Evolutionary conservation across 1,140 invertebrate species (phyloP).

Genomic region (Meloidogyne floridensis): DNA sequence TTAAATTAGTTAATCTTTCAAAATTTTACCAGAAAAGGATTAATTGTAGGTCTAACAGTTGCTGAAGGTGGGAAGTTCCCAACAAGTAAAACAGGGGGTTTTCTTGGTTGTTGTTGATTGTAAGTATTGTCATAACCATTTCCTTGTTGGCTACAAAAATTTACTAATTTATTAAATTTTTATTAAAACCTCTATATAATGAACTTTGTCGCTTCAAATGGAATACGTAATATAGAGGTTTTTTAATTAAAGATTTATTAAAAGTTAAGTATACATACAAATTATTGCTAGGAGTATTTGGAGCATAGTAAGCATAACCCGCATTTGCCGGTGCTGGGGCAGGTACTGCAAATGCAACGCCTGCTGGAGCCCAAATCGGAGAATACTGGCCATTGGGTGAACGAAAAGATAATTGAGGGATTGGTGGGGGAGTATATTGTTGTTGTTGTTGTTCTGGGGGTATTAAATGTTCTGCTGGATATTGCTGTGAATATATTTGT

Average conservation of each 20-base stretch:
- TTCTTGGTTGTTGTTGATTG: conserved; percentile 18
- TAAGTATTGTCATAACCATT: background rate
- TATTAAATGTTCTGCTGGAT: conserved; percentile 8
- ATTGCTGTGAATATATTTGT: background rate
- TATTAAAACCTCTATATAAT: background rate
- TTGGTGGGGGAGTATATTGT: conserved; percentile 10
- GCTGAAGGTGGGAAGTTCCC: conserved; percentile 36
- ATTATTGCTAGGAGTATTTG: conserved; percentile 13
- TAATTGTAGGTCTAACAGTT: conserved; percentile 21
- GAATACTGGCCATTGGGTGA: conserved; percentile 25
- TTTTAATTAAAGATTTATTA: background rate
- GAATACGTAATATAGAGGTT: no score
- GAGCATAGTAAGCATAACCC: conserved; percentile 31
- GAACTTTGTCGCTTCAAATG: no score
- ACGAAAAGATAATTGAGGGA: conserved; percentile 13
- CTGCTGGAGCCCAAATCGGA: conserved; percentile 25
- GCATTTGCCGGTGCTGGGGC: conserved; percentile 1
- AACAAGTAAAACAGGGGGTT: conserved; percentile 36
- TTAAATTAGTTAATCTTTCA: no score
- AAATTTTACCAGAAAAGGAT: background rate
- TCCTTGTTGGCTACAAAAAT: background rate
- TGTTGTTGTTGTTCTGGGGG: background rate
- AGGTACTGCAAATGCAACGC: conserved; percentile 24
- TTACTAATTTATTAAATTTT: background rate
- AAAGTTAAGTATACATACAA: background rate